These are phyloP conservation scores for Thereva nobilitata DNA, from an alignment of 2,888 invertebrate genomes.

Conservation along the genomic window DNA sequence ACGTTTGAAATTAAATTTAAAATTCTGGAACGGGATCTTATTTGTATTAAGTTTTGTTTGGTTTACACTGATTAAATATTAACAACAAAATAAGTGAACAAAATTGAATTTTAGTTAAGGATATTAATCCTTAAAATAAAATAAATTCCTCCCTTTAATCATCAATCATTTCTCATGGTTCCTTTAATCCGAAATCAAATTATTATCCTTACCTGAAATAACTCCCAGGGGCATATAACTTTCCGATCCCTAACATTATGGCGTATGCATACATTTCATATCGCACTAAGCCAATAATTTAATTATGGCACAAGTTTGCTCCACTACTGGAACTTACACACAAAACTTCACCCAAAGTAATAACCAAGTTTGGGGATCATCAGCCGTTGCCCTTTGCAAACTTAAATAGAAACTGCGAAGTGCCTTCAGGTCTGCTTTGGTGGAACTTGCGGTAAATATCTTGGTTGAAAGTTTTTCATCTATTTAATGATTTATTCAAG, in stretches of 20 bases:
- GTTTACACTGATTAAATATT: too few species aligned
- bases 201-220: constrained; percentile 39
- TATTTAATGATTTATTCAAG: constrained; percentile 13
- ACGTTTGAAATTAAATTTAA: too few species aligned
- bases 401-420: constrained; percentile 28
- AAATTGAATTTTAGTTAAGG: too few species aligned
- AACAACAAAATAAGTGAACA: too few species aligned
- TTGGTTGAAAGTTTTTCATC: constrained; percentile 9
- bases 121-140: too few species aligned
- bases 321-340: constrained; percentile 21
- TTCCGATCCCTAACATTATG: constrained; percentile 13
- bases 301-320: constrained; percentile 30
- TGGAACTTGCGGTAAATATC: constrained; percentile 12
- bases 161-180: constrained; percentile 8
- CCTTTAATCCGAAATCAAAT: constrained; percentile 40
- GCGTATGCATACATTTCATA: constrained; percentile 24
- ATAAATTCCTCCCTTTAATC: background rate
- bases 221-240: constrained; percentile 36
- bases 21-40: background rate
- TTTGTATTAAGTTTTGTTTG: too few species aligned
- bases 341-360: constrained; percentile 19
- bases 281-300: constrained; percentile 23
- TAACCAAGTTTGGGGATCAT: constrained; percentile 35
- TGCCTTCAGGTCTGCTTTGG: constrained; percentile 14
- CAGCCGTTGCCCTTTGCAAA: constrained; percentile 31